A percentile compares a stretch with the other conserved stretches of the same genome.
These are phyloP conservation scores for Caradrina kadenii DNA, from an alignment of 2,888 invertebrate species.

Conservation along the genomic window DNA sequence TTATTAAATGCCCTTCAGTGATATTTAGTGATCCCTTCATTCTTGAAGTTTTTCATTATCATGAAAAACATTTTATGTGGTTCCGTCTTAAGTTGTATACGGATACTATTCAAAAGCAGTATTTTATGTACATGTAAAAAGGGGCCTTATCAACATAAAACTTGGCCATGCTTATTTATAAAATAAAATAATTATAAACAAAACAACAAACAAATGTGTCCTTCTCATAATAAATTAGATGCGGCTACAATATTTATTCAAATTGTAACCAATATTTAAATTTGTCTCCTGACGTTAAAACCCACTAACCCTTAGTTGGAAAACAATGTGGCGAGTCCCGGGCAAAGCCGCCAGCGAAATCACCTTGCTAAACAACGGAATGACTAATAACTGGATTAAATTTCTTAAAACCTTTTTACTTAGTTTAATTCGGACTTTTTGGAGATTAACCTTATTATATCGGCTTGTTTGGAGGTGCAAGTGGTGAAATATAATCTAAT, in stretches of 20 bases:
- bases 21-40: not conserved
- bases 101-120: not conserved
- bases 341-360: conserved; percentile 54
- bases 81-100: no score
- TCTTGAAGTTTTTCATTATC: not conserved
- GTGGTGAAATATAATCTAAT: conserved; percentile 66
- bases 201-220: conserved; percentile 50
- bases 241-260: conserved; percentile 55
- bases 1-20: no score
- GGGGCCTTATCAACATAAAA: conserved; percentile 5
- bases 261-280: conserved; percentile 63
- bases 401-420: conserved; percentile 78
- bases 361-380: conserved; percentile 69
- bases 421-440: conserved; percentile 74
- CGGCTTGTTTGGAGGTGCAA: conserved; percentile 67
- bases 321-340: conserved; percentile 65
- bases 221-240: conserved; percentile 46
- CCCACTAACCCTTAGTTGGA: conserved; percentile 67
- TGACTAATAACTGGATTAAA: conserved; percentile 76
- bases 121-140: conserved; percentile 23
- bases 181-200: conserved; percentile 35
- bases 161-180: conserved; percentile 17
- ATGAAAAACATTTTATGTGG: no score
- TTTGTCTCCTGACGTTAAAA: conserved; percentile 63
- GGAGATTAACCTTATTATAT: conserved; percentile 73